These are phyloP conservation scores for Lepilemur septentrionalis DNA, from an alignment of 2,797 vertebrate species.

Conservation along the genomic window DNA sequence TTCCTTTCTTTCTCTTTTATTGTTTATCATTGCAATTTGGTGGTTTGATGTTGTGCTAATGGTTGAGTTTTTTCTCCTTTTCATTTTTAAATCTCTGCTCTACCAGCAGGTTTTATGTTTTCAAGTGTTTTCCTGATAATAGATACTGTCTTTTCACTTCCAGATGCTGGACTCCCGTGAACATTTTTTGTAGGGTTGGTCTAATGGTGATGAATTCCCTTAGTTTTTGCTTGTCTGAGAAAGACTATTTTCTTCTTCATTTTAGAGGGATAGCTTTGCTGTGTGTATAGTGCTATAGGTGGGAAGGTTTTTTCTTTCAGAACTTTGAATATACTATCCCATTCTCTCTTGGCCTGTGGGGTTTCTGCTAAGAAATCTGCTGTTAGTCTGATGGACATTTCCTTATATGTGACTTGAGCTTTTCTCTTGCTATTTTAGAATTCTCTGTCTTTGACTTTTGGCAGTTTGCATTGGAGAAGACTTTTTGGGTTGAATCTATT, in stretches of 20 bases:
- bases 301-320: not conserved
- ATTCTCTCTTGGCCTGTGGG: not conserved
- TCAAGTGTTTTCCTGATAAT: not conserved
- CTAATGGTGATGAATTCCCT: not conserved
- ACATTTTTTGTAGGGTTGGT: not conserved
- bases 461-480: not conserved
- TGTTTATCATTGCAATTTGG: not conserved
- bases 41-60: not conserved
- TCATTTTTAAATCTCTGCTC: not conserved
- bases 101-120: not conserved
- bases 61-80: not conserved
- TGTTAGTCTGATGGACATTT: not conserved
- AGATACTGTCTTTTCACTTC: not conserved
- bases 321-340: not conserved
- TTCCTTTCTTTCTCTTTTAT: not conserved
- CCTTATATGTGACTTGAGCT: not conserved
- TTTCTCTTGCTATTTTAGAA: not conserved
- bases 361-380: not conserved
- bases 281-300: not conserved
- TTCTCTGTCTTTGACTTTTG: not conserved
- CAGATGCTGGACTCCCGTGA: not conserved
- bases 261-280: not conserved
- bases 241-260: not conserved
- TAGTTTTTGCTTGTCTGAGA: not conserved
- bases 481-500: not conserved